These are phyloP conservation scores for Sisor rabdophorus DNA, from an alignment of 2,113 vertebrate genomes.

Conservation along the genomic window DNA sequence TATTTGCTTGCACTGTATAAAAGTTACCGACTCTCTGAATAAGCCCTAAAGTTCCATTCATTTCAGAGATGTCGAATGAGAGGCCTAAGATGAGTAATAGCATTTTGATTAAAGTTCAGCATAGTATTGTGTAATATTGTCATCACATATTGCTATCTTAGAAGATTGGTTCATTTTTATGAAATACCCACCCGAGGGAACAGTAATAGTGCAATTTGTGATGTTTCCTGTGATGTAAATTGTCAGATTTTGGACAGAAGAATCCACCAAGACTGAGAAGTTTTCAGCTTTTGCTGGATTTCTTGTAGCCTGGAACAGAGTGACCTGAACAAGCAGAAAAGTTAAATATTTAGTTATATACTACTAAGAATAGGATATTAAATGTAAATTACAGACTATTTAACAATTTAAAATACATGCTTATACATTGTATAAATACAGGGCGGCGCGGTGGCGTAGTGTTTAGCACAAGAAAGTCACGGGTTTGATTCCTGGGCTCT, in stretches of 20 bases:
- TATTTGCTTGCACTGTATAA: conserved; percentile 46
- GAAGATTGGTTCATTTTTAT: neutral
- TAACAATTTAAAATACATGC: too few species aligned
- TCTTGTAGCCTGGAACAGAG: conserved; percentile 56
- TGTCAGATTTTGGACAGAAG: conserved; percentile 59
- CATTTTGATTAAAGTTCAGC: neutral
- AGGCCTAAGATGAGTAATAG: conserved; percentile 47
- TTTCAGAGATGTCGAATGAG: conserved; percentile 51
- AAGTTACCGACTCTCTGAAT: conserved; percentile 58
- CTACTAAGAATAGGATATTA: too few species aligned
- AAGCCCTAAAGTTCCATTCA: conserved; percentile 53
- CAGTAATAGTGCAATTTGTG: conserved; percentile 56
- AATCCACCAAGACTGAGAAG: conserved; percentile 58
- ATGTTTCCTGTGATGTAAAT: conserved; percentile 61
- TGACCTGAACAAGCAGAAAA: conserved; percentile 57
- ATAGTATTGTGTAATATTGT: neutral
- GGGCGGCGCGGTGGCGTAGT: too few species aligned
- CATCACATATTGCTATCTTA: neutral
- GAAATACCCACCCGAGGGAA: conserved; percentile 55
- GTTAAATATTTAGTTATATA: neutral
- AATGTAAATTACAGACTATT: too few species aligned
- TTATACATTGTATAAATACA: too few species aligned
- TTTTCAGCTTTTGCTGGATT: conserved; percentile 48
- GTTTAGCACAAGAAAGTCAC: too few species aligned
- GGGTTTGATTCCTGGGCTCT: too few species aligned